Base-by-base conservation (phyloP, 2,888 invertebrate species). In the Dolomedes plantarius region DNA sequence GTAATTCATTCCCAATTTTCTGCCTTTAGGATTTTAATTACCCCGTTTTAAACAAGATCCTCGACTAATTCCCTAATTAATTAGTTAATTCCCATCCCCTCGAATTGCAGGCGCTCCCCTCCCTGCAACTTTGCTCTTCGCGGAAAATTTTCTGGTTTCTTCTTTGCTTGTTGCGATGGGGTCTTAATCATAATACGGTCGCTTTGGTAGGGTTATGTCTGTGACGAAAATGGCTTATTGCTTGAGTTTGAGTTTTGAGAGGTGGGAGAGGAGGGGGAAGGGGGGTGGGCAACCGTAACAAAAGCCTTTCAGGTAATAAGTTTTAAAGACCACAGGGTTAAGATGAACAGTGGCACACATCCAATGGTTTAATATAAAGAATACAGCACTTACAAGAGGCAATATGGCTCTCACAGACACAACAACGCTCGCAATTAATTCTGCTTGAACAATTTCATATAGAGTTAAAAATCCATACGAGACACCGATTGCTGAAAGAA, bases 11-110 rank as follows among this genome's bases (percentile, higher is more conserved):
- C 85, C 68, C 83, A 79, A 79, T 79, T 86, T 79, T 86, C 78
- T 86, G 85, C 78, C 85, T 79, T 77, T 79, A 69, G 85, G 85
- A 86, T 86, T 86, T 86, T 86, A 86, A 86, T 86, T 78, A 86
- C 85, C 78, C 64, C 69, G 85, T 78, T 78, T 86, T 78, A 86
- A 86, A 86, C 85, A 79, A 78, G 78, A 86, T 86, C 85, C 79
- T 79, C 78, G 73, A 75, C 79, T 79, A 79, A 86, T 86, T 86
- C 85, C 85, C 85, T 86, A 86, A 86, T 86, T 86, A 86, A 86
- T 86, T 86, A 86, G 78, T 86, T 86, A 86, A 86, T 86, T 86
- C 85, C 74, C 76, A 50, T 28, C 82, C 76, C 68, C 80, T 46
- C 73, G 31, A n/a, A 69, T 56, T 77, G 46, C 68, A 62, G 29